A percentile compares a stretch with the other conserved stretches of the same genome.
These are phyloP conservation scores for Littorina saxatilis DNA, from an alignment of 1,140 invertebrate genomes.

Conservation along the genomic window DNA sequence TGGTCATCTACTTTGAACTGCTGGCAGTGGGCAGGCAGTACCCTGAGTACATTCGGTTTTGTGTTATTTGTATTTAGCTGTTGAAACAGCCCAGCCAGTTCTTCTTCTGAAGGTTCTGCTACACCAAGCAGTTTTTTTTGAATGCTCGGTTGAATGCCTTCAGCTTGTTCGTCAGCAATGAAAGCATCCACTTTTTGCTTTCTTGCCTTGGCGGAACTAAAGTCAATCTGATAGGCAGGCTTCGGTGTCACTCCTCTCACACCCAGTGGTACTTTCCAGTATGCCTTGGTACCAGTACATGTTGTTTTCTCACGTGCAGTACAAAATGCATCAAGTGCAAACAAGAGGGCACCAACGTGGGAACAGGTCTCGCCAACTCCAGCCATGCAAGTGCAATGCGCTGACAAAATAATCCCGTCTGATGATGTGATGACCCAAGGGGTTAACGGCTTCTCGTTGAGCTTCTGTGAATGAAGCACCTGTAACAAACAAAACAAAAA, in stretches of 20 bases:
- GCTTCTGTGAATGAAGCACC: neutral
- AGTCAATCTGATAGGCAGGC: neutral
- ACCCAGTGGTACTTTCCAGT: neutral
- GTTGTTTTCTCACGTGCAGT: neutral
- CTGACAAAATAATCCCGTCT: neutral
- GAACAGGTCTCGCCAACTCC: too few species aligned
- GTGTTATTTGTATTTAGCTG: neutral
- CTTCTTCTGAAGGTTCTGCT: neutral
- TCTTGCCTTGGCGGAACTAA: neutral
- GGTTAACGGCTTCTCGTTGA: neutral
- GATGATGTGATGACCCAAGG: neutral
- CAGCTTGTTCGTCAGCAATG: too few species aligned
- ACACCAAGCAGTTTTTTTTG: neutral
- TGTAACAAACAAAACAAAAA: neutral
- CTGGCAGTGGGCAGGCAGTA: neutral
- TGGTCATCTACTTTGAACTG: neutral
- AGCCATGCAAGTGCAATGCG: too few species aligned
- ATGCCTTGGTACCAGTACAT: conserved; percentile 1
- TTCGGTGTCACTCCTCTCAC: neutral
- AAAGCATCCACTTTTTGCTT: neutral
- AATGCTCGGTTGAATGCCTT: too few species aligned
- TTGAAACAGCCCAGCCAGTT: neutral
- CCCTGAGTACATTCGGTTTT: neutral
- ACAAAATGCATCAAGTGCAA: neutral
- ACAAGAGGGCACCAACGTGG: conserved; percentile 3